Base-by-base conservation (phyloP, 1,140 invertebrate genomes). In the Heliconius nattereri region DNA sequence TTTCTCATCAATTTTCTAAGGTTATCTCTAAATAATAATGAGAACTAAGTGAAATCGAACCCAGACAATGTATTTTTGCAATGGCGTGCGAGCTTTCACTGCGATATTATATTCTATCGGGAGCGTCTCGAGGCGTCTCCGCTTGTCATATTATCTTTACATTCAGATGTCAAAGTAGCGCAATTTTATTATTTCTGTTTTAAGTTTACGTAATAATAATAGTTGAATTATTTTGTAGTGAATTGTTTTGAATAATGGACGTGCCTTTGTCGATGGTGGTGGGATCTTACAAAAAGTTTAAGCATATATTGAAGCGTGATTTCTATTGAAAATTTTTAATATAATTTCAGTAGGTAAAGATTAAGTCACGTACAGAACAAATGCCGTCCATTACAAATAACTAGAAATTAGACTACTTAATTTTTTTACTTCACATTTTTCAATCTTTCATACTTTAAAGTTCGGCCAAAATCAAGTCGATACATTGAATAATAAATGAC, bases 61-160 rank as follows among this genome's bases (percentile, higher is more conserved):
- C 81, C 83, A 84, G 85, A 93, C 91, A 93, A 93, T 93, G 86
- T 85, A 93, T 92, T 93, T 92, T 92, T 93, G 86, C 88, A 84
- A 83, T 84, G 80, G 78, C 81, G 84, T 85, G 87, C 82, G 81
- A 85, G 88, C 90, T 93, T 91, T 93, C 92, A 87, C 91, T 86
- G 77, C 75, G 37, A 84, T 78, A 80, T 85, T 79, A 81, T 81
- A 71, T 72, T 83, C 85, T 83, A 86, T 84, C 75, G 74, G 40
- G 80, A 76, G 54, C 26, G 77, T 76, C 70, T 72, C 20, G 32
- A 78, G 60, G 71, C 60, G 45, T 81, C 37, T 74, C 45, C 76
- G 45, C 78, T 76, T 80, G 57, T 70, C 73, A 71, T 78, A 52
- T 81, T 16, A 40, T 11, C 13, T 16, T 13, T 71, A 72, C 78